Evolutionary conservation across 2,113 vertebrate genomes (phyloP), one percentile per base, ranked within the genome.

Genomic region (Tricholaema leucomelas): DNA sequence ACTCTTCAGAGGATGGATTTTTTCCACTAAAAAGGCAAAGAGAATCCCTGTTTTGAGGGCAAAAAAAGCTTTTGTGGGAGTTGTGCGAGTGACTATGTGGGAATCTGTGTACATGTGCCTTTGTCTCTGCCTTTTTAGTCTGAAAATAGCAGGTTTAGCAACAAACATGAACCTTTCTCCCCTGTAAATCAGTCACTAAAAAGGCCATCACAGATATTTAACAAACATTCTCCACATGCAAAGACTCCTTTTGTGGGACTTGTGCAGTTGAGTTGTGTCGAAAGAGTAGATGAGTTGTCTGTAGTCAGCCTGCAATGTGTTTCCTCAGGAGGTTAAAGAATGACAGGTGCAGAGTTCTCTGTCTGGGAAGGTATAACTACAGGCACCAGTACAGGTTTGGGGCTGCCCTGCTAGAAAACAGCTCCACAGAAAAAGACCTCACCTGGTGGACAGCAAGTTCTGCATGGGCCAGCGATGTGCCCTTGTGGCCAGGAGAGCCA

Each of bases 1-100:
- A 93, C 52, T 78, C 44, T 89, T 87, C 19, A 66, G 64, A 79
- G 82, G 58, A 73, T 31, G 52, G 30, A 23, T 77, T 91, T 93
- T 50, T 48, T 54, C 28, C 46, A 73, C 83, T 76, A 42, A 56
- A 84, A 94, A 78, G 12, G 20, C 2, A 4, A 65, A 83, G 67
- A 64, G 35, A 90, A 83, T 20, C 27, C 35, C 15, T 75, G 10
- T 59, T 81, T 66, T 1, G 1, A 20, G 10, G 12, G 28, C 46
- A 31, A 61, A 8, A 8, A 80, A 24, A 35, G 44, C 13, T 18
- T 44, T 66, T 79, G 36, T 35, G 35, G 52, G 72, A 79, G 52
- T 46, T 31, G 16, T 33, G 42, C 2, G 3, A 61, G 30, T 21
- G 8, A 28, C 27, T 55, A 8, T 8, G 25, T 54, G 46, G 33